Evolutionary conservation across 2,888 invertebrate species (phyloP).

Genomic region (Clunio marinus): DNA sequence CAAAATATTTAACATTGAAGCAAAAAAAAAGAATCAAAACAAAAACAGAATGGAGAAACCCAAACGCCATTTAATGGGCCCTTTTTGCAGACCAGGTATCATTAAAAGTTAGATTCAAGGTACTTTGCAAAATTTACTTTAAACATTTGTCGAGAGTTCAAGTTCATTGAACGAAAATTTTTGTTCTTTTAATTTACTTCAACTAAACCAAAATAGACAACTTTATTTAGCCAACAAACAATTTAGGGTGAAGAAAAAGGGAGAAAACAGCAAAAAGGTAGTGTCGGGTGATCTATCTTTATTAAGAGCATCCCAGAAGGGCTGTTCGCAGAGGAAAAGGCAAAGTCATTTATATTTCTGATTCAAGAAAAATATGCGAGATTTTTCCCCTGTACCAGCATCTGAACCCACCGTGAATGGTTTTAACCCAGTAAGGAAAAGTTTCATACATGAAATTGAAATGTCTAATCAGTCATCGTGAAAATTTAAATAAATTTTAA

Average conservation of each 20-base stretch:
- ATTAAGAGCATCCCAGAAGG: slow-evolving; percentile 32
- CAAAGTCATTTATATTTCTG: slow-evolving; percentile 7
- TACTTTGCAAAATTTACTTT: no score
- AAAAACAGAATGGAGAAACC: slow-evolving; percentile 9
- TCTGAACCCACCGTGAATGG: no score
- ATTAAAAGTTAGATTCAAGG: no score
- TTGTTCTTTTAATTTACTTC: slow-evolving; percentile 9
- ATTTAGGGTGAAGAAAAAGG: background rate
- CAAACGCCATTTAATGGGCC: slow-evolving; percentile 37
- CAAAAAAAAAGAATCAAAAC: background rate
- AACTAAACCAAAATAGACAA: background rate
- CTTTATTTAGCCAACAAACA: slow-evolving; percentile 3
- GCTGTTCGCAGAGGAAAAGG: background rate
- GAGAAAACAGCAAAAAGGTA: no score
- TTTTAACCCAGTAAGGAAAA: no score
- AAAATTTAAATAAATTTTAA: no score
- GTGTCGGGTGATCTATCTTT: slow-evolving; percentile 21
- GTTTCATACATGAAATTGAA: no score
- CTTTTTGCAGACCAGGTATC: no score
- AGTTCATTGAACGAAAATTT: no score
- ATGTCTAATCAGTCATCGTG: no score
- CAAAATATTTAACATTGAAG: slow-evolving; percentile 29
- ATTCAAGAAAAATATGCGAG: background rate
- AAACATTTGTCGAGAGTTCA: no score
- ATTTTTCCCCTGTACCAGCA: background rate